phyloP scores from a whole-genome alignment of 1,140 invertebrate genomes.

The Drosophila subpulchrella region DNA sequence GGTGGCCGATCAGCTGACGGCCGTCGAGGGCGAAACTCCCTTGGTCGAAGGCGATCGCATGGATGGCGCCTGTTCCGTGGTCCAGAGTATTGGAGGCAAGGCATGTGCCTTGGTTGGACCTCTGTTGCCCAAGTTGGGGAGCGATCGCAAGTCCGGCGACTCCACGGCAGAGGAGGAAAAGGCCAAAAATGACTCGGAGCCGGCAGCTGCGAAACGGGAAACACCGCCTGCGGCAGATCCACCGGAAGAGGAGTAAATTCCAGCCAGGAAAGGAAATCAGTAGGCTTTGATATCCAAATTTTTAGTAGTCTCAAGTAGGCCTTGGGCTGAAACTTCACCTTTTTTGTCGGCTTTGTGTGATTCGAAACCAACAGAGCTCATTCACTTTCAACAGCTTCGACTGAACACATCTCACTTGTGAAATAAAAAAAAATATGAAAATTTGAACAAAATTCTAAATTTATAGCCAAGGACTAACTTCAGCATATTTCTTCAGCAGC shows the following conservation, averaged over 20 bases:
- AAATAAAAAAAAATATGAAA: constrained; percentile 33
- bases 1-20: constrained; percentile 3
- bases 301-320: constrained; percentile 5
- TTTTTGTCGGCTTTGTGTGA: neutral
- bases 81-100: neutral
- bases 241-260: neutral
- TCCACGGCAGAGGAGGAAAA: neutral
- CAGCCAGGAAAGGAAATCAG: neutral
- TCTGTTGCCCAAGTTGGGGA: neutral
- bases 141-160: neutral
- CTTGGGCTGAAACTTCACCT: neutral
- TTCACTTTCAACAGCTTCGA: constrained; percentile 11
- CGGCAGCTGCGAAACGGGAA: neutral
- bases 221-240: neutral
- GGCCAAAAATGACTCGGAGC: neutral
- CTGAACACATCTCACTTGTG: constrained; percentile 19
- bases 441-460: constrained; percentile 24
- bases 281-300: neutral
- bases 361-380: constrained; percentile 9
- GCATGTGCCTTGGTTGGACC: constrained; percentile 3
- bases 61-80: constrained; percentile 10
- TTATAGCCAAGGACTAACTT: constrained; percentile 16
- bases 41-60: constrained; percentile 15
- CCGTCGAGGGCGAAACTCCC: constrained; percentile 1
- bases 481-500: constrained; percentile 38